Percentiles rank a stretch among this genome's conserved stretches.
These are phyloP conservation scores for Emmelina monodactyla DNA, from an alignment of 2,888 invertebrate species.

Conservation along the genomic window DNA sequence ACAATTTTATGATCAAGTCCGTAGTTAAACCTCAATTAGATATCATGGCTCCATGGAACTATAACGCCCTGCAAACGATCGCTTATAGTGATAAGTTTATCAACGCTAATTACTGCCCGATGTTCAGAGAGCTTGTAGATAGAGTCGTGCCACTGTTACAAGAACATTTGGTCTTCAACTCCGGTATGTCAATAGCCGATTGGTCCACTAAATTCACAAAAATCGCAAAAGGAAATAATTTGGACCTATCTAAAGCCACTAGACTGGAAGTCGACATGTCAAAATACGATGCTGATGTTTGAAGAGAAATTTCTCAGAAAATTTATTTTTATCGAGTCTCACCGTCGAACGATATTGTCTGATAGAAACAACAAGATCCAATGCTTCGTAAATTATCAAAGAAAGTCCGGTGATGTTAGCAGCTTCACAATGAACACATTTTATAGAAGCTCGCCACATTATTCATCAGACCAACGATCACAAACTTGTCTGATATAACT, in stretches of 20 bases:
- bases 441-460: too few species aligned
- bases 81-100: neutral
- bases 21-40: neutral
- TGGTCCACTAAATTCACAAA: neutral
- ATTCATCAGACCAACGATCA: too few species aligned
- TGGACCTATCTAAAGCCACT: neutral
- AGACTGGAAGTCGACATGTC: neutral
- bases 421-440: neutral
- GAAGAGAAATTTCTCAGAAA: neutral
- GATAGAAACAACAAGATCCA: neutral
- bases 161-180: neutral
- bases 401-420: neutral
- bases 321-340: neutral
- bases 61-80: neutral
- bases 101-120: neutral
- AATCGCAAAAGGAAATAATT: neutral
- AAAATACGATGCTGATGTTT: neutral
- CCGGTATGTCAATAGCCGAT: neutral
- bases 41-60: neutral
- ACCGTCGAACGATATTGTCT: neutral
- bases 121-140: neutral
- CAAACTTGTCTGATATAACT: conserved; percentile 8
- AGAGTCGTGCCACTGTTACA: neutral
- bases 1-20: conserved; percentile 1
- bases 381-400: neutral